These are phyloP conservation scores for Labeo catla DNA, from an alignment of 2,113 vertebrate species.

Conservation along the genomic window DNA sequence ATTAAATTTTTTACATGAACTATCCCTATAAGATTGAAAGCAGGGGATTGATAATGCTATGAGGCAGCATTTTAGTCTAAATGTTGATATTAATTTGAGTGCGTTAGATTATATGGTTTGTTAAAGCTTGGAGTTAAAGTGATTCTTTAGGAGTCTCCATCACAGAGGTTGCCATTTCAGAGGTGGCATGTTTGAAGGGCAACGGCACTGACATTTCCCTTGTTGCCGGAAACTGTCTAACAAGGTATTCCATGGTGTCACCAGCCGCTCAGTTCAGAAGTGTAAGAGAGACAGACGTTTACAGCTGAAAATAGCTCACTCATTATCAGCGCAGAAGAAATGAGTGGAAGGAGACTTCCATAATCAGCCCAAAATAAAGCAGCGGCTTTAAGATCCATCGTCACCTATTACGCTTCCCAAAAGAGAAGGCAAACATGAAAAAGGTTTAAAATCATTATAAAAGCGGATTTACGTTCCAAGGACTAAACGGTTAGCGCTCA, in stretches of 20 bases:
- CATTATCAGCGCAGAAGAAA: slow-evolving; percentile 33
- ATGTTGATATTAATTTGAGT: background rate
- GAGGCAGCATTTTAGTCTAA: background rate
- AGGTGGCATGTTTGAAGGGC: slow-evolving; percentile 50
- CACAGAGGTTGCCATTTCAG: slow-evolving; percentile 43
- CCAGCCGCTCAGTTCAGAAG: slow-evolving; percentile 30
- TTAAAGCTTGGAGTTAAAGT: slow-evolving; percentile 13
- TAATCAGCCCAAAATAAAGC: slow-evolving; percentile 12
- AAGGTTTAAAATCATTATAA: slow-evolving; percentile 6
- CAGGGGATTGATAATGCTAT: background rate
- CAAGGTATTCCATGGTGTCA: slow-evolving; percentile 39
- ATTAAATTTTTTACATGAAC: background rate
- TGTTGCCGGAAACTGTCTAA: slow-evolving; percentile 41
- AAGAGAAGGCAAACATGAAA: background rate
- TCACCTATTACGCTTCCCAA: slow-evolving; percentile 9
- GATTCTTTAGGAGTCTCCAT: slow-evolving; percentile 11
- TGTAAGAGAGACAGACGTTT: slow-evolving; percentile 46
- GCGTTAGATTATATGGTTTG: background rate
- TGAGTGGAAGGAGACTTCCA: slow-evolving; percentile 19
- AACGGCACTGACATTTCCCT: slow-evolving; percentile 47
- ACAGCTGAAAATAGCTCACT: slow-evolving; percentile 48
- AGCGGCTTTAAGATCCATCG: slow-evolving; percentile 25
- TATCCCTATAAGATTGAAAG: background rate
- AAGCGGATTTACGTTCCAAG: background rate
- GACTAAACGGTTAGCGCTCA: background rate